A percentile compares a stretch with the other conserved stretches of the same genome.
Conservation (phyloP, 2,888 invertebrate species). For the Lepidocyrtoides sp. region DNA sequence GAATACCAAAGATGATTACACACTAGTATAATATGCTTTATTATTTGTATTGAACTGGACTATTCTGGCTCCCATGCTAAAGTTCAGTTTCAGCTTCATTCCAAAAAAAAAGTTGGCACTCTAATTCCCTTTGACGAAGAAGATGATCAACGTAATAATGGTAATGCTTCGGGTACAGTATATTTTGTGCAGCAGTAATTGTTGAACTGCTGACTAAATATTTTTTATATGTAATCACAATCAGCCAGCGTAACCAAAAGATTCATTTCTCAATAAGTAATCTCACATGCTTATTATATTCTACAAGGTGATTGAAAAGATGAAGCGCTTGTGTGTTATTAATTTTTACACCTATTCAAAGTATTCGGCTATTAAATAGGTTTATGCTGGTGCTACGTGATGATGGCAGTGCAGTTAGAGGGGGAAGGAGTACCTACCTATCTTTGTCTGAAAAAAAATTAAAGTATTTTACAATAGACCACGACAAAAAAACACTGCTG, state of each 20-base stretch:
- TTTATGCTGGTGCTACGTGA: background rate
- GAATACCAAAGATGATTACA: slow-evolving; percentile 57
- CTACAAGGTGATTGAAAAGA: background rate
- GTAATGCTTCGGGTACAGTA: no score
- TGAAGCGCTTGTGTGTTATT: slow-evolving; percentile 34
- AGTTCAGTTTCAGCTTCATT: slow-evolving; percentile 23
- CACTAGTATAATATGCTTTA: background rate
- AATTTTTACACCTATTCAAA: slow-evolving; percentile 66
- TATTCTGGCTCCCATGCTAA: background rate
- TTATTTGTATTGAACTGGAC: background rate
- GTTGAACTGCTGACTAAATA: slow-evolving; percentile 52
- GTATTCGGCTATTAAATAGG: background rate
- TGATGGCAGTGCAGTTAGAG: background rate
- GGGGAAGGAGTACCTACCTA: slow-evolving; percentile 19
- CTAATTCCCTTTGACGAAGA: slow-evolving; percentile 48
- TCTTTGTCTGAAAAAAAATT: slow-evolving; percentile 14
- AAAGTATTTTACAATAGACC: slow-evolving; percentile 51
- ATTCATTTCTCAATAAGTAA: slow-evolving; percentile 49
- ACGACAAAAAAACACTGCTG: slow-evolving; percentile 46
- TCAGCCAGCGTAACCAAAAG: background rate
- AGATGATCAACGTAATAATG: slow-evolving; percentile 10
- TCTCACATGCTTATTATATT: slow-evolving; percentile 30
- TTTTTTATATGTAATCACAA: slow-evolving; percentile 39
- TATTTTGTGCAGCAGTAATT: slow-evolving; percentile 48
- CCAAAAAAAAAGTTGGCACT: slow-evolving; percentile 28